Conservation (phyloP, 2,113 vertebrate genomes). For the Dasyprocta punctata region DNA sequence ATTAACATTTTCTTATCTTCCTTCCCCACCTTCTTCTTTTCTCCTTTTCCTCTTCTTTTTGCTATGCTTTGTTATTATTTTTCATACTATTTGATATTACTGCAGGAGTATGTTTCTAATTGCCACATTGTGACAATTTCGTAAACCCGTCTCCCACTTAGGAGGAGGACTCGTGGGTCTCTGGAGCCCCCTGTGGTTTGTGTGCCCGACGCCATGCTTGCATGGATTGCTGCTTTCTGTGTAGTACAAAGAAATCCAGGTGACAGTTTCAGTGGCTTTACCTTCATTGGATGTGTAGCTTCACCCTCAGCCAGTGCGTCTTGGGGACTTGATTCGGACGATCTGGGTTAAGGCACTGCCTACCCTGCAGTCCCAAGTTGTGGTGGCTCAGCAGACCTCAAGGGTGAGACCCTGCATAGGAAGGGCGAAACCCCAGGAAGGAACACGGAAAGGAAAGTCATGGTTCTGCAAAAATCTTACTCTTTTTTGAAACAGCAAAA, state of each 20-base stretch:
- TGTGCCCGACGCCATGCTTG: neutral
- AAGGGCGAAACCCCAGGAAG: neutral
- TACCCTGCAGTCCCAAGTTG: neutral
- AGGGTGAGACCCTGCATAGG: neutral
- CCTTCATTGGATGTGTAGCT: neutral
- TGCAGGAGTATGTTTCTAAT: neutral
- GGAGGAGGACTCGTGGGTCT: neutral
- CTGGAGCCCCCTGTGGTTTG: neutral
- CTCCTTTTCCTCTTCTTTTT: neutral
- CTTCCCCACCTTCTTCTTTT: neutral
- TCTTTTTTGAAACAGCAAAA: neutral
- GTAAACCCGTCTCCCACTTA: neutral
- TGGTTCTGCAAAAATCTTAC: neutral
- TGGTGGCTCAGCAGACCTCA: neutral
- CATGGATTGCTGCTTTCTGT: neutral
- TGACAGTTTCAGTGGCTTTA: neutral
- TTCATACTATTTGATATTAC: neutral
- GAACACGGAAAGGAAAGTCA: neutral
- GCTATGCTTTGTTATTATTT: neutral
- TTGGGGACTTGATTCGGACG: neutral
- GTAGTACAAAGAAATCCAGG: neutral
- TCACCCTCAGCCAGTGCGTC: neutral
- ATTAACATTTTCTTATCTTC: neutral
- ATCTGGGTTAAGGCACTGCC: neutral
- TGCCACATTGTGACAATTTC: constrained; percentile 5